Percentiles rank a stretch among this genome's conserved stretches.
phyloP scores from a whole-genome alignment of 35 echinoderm and acorn worm species.

The Nesometra sesokonis region DNA sequence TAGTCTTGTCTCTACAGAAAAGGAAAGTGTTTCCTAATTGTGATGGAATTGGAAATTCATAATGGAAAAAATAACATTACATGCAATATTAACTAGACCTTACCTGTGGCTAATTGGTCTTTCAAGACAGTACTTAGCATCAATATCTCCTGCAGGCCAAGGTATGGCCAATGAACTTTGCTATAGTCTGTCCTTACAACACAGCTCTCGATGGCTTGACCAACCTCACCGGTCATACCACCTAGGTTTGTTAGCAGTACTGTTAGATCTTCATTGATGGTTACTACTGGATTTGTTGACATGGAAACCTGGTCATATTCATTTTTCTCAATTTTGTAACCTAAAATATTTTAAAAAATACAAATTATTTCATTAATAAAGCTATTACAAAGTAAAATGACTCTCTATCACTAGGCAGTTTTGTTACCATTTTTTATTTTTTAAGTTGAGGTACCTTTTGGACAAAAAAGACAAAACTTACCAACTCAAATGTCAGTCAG shows the following conservation, averaged over 20 bases:
- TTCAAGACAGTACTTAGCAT: slow-evolving; percentile 27
- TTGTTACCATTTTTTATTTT: no score
- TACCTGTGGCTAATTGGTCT: background rate
- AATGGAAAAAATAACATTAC: no score
- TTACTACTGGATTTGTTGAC: slow-evolving; percentile 3
- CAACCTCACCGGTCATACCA: slow-evolving; percentile 1
- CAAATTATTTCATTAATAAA: no score
- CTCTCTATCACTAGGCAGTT: no score
- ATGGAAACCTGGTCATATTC: background rate
- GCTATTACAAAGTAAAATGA: no score
- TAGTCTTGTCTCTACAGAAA: no score
- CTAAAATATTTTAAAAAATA: slow-evolving; percentile 1
- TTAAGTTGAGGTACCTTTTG: no score
- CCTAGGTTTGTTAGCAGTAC: slow-evolving; percentile 35
- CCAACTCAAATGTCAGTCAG: no score
- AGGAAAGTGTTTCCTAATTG: no score
- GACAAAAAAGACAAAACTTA: no score
- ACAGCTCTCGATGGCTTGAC: slow-evolving; percentile 29
- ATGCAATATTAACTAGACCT: no score
- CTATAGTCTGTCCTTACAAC: slow-evolving; percentile 49
- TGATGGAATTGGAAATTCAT: no score
- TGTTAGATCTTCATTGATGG: slow-evolving; percentile 7
- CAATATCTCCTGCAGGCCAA: slow-evolving; percentile 28
- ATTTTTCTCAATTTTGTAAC: slow-evolving; percentile 24
- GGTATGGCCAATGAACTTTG: slow-evolving; percentile 8